A percentile compares a stretch with the other conserved stretches of the same genome.
Conservation (phyloP, 1,140 invertebrate genomes). For the Ceratosolen fusciceps region DNA sequence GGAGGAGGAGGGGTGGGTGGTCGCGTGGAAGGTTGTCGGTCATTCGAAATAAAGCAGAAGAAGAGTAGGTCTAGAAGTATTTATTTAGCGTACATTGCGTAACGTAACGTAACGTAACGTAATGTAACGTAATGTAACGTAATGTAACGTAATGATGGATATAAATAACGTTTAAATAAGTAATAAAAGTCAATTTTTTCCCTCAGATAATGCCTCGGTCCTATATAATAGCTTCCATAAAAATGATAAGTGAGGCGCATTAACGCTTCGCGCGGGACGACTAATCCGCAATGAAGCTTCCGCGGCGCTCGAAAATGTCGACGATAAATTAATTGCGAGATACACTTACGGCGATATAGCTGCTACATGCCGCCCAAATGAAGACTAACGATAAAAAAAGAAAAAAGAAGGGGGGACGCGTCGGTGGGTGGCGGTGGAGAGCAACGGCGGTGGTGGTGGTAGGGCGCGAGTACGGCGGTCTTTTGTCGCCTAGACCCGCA, state of each 20-base stretch:
- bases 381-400: slow-evolving; percentile 32
- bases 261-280: slow-evolving; percentile 34
- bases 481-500: too few relatives aligned
- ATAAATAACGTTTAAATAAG: slow-evolving; percentile 30
- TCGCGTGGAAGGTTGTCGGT: too few relatives aligned
- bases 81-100: too few relatives aligned
- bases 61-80: too few relatives aligned
- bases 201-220: slow-evolving; percentile 18
- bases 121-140: too few relatives aligned
- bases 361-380: slow-evolving; percentile 16
- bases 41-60: too few relatives aligned
- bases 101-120: too few relatives aligned
- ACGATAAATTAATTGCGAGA: slow-evolving; percentile 47
- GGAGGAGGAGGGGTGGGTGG: too few relatives aligned
- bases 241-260: slow-evolving; percentile 44
- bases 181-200: slow-evolving; percentile 32
- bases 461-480: slow-evolving; percentile 3
- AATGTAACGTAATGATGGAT: neutral
- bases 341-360: slow-evolving; percentile 26
- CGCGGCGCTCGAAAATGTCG: slow-evolving; percentile 39
- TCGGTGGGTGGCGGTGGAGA: too few relatives aligned
- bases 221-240: slow-evolving; percentile 20
- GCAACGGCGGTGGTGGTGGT: too few relatives aligned
- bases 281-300: slow-evolving; percentile 44
- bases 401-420: slow-evolving; percentile 7